A percentile compares a stretch with the other conserved stretches of the same genome.
These are phyloP conservation scores for Chrysomela aeneicollis DNA, from an alignment of 2,888 invertebrate genomes.

Conservation along the genomic window DNA sequence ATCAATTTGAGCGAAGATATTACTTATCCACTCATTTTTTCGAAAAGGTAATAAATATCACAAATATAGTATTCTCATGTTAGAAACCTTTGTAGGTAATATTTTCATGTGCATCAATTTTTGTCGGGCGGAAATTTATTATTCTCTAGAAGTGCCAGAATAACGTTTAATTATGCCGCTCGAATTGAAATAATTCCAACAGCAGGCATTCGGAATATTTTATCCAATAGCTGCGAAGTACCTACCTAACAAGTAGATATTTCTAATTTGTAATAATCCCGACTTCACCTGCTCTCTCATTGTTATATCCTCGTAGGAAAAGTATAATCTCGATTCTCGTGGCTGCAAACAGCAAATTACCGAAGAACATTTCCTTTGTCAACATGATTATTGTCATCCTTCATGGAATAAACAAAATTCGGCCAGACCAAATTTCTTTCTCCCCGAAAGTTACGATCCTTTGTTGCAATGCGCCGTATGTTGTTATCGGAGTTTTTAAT, in stretches of 20 bases:
- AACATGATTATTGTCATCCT: slow-evolving; percentile 27
- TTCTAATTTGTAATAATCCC: slow-evolving; percentile 16
- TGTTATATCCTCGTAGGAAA: slow-evolving; percentile 24
- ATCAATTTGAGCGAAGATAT: no score
- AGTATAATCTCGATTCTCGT: slow-evolving; percentile 25
- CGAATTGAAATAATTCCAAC: slow-evolving; percentile 13
- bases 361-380: slow-evolving; percentile 28
- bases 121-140: neutral
- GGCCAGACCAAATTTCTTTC: slow-evolving; percentile 17
- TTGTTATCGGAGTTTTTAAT: slow-evolving; percentile 25
- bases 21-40: no score
- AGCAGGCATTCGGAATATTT: slow-evolving; percentile 16
- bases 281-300: slow-evolving; percentile 25
- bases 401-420: slow-evolving; percentile 22
- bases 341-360: slow-evolving; percentile 24
- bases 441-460: slow-evolving; percentile 8
- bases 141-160: slow-evolving; percentile 11
- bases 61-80: no score
- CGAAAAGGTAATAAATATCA: no score
- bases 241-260: slow-evolving; percentile 7
- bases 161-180: slow-evolving; percentile 16
- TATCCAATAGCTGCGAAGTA: slow-evolving; percentile 18
- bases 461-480: slow-evolving; percentile 15
- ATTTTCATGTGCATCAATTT: neutral
- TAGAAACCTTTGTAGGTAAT: no score